Base-by-base conservation (phyloP, 2,113 vertebrate genomes). In the Ranitomeya variabilis region DNA sequence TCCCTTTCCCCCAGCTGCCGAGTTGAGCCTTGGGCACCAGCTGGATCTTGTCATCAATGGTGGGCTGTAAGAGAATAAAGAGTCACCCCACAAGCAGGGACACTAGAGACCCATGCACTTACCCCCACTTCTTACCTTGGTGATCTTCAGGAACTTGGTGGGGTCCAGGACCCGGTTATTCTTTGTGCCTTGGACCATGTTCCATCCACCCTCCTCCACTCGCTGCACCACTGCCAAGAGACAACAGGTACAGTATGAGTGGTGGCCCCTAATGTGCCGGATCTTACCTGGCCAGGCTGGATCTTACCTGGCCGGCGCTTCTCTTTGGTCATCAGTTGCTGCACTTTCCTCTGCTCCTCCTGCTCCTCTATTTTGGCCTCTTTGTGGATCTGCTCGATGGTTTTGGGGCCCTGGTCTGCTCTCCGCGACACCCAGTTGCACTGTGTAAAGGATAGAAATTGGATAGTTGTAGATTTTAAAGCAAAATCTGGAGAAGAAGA, bases 21-120 rank as follows among this genome's bases (percentile, higher is more conserved):
- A 98, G 93, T 91, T 98, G 97, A 91, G 98, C 97, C 91, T 98
- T 96, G 23, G 98, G 98, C 89, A 98, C 97, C 57, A 99, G 92
- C 94, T 99, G 98, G 92, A 99, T 99, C 95, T 99, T 99, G 91
- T 99, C 98, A 92, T 99, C 98, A 93, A 98, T 98, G 82, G 97
- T 97, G 92, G 98, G 97, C 98, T 99, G 93, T 13, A 92, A 92
- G 60, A 9, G 87, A 64, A 45, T 45, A 45, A 45, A 45, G 37
- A 5, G 37, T 45, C 37, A 45, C 5, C 37, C 37, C 37, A 45
- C 37, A 45, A 45, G 37, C 26, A 45, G 1, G 37, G 37, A 45
- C 37, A 3, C 37, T 45, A 45, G 37, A 45, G 37, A 45, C 37
- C 4, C 37, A 3, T 4, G 37, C 3, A 45, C 37, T 5, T 3